These are phyloP conservation scores for Atta cephalotes DNA, from an alignment of 1,140 invertebrate genomes.

Conservation along the genomic window DNA sequence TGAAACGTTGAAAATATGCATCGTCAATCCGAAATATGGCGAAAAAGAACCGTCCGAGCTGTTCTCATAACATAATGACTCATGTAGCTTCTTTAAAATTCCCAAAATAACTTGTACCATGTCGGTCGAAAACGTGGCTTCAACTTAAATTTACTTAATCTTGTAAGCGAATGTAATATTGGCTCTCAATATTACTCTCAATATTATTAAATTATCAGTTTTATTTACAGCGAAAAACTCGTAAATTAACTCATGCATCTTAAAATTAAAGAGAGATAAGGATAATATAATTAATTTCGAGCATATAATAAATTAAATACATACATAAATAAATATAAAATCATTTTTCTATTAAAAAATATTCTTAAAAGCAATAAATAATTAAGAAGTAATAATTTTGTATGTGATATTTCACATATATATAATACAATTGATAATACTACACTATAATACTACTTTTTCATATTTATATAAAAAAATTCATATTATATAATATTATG, in stretches of 20 bases:
- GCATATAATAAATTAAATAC: not conserved
- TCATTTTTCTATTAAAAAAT: not conserved
- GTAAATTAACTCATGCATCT: not conserved
- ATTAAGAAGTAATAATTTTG: not conserved
- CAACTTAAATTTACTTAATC: not conserved
- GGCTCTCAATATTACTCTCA: not conserved
- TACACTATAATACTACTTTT: not conserved
- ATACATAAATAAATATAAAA: not conserved
- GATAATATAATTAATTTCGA: not conserved
- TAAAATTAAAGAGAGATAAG: not conserved
- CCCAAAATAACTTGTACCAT: conserved; percentile 35
- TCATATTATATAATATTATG: not conserved
- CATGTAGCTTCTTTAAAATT: conserved; percentile 23
- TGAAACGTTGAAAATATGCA: not conserved
- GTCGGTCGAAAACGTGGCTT: not conserved
- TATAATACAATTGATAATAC: not conserved
- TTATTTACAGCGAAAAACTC: not conserved
- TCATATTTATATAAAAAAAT: not conserved
- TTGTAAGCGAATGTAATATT: not conserved
- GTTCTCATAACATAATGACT: conserved; percentile 15
- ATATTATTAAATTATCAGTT: not conserved
- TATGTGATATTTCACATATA: not conserved
- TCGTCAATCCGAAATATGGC: not conserved
- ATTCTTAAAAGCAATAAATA: not conserved
- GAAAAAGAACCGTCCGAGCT: not conserved